Conservation (phyloP, 2,113 vertebrate species). For the Opisthocomus hoazin region DNA sequence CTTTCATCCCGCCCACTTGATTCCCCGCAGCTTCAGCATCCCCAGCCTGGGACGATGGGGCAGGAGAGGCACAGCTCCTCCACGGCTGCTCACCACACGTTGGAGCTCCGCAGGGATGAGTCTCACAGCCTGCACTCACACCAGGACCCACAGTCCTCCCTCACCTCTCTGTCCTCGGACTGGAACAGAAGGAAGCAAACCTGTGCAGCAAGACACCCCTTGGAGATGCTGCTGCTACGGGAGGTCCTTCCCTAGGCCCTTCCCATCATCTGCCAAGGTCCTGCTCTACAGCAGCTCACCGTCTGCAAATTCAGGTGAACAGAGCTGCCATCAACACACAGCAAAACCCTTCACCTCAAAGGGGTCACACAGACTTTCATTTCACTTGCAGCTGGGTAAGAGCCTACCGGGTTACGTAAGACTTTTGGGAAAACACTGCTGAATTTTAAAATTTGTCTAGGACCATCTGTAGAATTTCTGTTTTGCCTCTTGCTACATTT, state of each 20-base stretch:
- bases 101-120: not conserved
- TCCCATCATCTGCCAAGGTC: not conserved
- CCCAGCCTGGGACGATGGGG: fast-evolving
- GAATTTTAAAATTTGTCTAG: not conserved
- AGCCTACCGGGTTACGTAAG: not conserved
- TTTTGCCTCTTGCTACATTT: not conserved
- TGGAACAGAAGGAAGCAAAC: not conserved
- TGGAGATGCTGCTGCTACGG: not conserved
- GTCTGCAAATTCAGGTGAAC: not conserved
- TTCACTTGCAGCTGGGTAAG: not conserved
- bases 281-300: not conserved
- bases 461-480: not conserved
- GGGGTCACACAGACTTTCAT: not conserved
- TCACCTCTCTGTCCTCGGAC: not conserved
- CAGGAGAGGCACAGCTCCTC: not conserved
- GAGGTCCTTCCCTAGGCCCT: not conserved
- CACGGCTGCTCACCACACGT: fast-evolving
- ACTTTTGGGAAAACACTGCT: not conserved
- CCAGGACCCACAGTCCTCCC: not conserved
- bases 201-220: not conserved
- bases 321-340: not conserved
- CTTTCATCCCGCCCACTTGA: not conserved
- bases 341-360: not conserved
- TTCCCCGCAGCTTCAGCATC: not conserved
- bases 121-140: not conserved